phyloP scores from a whole-genome alignment of 1,140 invertebrate genomes.

The Aphaenogaster rudis region DNA sequence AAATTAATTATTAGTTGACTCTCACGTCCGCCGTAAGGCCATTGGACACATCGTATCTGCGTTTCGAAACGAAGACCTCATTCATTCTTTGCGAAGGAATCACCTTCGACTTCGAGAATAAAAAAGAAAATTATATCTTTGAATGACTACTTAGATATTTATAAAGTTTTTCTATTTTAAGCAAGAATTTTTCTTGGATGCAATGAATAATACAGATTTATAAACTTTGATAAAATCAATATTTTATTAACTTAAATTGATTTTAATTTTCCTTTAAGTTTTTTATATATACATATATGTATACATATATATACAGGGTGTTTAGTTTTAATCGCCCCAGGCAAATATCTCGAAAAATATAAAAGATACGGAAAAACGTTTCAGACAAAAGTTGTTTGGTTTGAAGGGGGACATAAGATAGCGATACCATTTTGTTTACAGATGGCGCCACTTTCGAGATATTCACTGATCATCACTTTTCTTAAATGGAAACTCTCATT shows the following conservation, averaged over 20 bases:
- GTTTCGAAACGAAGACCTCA: neutral
- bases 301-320: too few species aligned
- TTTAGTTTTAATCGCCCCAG: too few species aligned
- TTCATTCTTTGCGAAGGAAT: neutral
- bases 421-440: too few species aligned
- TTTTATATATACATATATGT: neutral
- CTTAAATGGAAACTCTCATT: too few species aligned
- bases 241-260: neutral
- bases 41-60: neutral
- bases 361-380: too few species aligned
- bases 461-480: too few species aligned
- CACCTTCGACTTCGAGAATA: neutral
- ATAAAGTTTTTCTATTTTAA: neutral
- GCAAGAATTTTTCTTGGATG: neutral
- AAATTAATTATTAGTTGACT: constrained; percentile 14
- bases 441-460: too few species aligned
- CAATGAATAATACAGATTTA: neutral
- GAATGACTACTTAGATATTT: neutral
- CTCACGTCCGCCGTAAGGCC: neutral
- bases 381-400: too few species aligned
- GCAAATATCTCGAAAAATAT: too few species aligned
- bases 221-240: neutral
- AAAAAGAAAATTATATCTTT: neutral
- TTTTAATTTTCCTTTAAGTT: neutral
- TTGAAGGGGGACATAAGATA: too few species aligned